These are phyloP conservation scores for Sciaenops ocellatus DNA, from an alignment of 2,797 vertebrate genomes.

Conservation along the genomic window DNA sequence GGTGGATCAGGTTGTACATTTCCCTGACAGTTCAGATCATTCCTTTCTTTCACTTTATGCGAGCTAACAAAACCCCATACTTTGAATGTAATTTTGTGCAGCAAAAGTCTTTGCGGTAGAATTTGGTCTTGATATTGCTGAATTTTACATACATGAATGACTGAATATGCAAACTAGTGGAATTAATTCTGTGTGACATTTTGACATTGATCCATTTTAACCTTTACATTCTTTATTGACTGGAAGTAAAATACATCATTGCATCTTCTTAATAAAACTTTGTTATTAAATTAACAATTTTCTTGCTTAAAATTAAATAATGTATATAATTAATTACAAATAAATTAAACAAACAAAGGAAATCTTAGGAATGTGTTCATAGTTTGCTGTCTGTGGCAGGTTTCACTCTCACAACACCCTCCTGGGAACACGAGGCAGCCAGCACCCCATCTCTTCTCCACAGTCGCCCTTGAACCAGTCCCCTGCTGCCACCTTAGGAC, in stretches of 20 bases:
- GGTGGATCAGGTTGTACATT: not conserved
- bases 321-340: not conserved
- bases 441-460: conserved; percentile 94
- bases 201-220: not conserved
- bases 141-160: not conserved
- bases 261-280: not conserved
- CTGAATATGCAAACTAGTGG: not conserved
- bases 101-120: not conserved
- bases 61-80: not conserved
- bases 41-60: not conserved
- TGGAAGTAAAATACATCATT: not conserved
- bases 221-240: not conserved
- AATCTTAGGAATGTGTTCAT: conserved; percentile 68
- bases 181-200: not conserved
- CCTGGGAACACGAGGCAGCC: conserved; percentile 93
- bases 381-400: conserved; percentile 86
- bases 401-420: conserved; percentile 90
- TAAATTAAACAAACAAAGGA: not conserved
- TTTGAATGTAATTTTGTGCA: not conserved
- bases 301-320: not conserved
- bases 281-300: not conserved
- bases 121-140: not conserved
- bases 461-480: conserved; percentile 92
- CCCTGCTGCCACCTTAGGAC: conserved; percentile 88
- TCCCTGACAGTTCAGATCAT: not conserved